phyloP scores from a whole-genome alignment of 2,113 vertebrate species.

The Orthonyx spaldingii region DNA sequence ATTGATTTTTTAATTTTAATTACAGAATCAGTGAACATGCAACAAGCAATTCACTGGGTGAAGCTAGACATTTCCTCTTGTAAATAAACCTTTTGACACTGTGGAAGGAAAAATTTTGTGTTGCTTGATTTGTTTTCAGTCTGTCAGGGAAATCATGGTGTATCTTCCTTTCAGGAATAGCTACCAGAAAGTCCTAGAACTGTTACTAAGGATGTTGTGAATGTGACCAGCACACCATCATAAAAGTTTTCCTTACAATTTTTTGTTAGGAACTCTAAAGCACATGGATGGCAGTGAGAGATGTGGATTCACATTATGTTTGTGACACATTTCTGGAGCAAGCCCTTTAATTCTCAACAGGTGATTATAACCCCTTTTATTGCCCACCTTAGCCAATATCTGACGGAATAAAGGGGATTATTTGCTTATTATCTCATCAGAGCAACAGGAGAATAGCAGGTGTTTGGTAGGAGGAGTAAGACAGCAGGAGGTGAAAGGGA shows the following conservation, averaged over 20 bases:
- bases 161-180: neutral
- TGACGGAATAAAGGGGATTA: neutral
- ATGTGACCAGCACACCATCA: neutral
- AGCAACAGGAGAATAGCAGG: neutral
- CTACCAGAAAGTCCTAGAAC: neutral
- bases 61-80: neutral
- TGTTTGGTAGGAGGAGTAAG: neutral
- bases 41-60: neutral
- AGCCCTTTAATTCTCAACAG: neutral
- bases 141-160: neutral
- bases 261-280: neutral
- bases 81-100: neutral
- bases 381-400: neutral
- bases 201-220: neutral
- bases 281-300: neutral
- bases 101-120: neutral
- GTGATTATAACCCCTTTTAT: neutral
- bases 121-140: neutral
- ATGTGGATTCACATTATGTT: neutral
- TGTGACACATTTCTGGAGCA: neutral
- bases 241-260: neutral
- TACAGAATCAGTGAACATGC: neutral
- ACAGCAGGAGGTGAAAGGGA: neutral
- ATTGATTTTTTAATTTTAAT: neutral
- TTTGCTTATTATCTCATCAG: neutral